Conservation (phyloP, 2,797 vertebrate genomes). For the Danio albolineatus region DNA sequence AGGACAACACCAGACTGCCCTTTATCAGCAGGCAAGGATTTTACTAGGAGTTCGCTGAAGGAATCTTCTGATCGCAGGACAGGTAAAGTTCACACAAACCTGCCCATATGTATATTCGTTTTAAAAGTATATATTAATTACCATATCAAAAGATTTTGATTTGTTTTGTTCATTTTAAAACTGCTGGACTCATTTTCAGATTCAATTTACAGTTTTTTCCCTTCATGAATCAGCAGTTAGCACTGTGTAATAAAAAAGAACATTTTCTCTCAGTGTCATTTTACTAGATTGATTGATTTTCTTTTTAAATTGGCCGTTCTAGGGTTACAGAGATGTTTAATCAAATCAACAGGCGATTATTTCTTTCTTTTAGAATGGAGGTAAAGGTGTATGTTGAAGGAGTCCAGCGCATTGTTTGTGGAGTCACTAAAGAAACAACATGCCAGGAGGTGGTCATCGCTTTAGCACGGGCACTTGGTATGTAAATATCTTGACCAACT, state of each 20-base stretch:
- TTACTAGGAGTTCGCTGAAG: background rate
- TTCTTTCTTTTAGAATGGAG: constrained; percentile 72
- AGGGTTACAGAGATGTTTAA: background rate
- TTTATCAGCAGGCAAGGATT: background rate
- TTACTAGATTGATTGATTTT: background rate
- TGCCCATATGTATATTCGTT: background rate
- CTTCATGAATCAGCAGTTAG: background rate
- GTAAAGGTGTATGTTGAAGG: constrained; percentile 81
- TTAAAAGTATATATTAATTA: background rate
- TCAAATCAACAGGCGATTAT: background rate
- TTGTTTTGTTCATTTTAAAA: background rate
- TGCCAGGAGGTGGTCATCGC: constrained; percentile 83
- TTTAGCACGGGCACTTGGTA: constrained; percentile 80
- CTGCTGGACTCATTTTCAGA: background rate
- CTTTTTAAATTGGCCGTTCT: background rate
- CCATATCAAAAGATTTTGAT: background rate
- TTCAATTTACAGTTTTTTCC: background rate
- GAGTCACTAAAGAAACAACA: constrained; percentile 79
- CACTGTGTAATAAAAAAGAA: background rate
- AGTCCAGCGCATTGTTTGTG: constrained; percentile 79
- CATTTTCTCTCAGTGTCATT: background rate
- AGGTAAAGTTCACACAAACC: constrained; percentile 27
- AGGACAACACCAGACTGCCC: constrained; percentile 14
- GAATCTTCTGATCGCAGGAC: background rate
- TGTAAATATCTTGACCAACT: constrained; percentile 33